Evolutionary conservation across 1,140 invertebrate species (phyloP), one percentile per base, ranked within the genome.

Genomic region (Drosophila varians): DNA sequence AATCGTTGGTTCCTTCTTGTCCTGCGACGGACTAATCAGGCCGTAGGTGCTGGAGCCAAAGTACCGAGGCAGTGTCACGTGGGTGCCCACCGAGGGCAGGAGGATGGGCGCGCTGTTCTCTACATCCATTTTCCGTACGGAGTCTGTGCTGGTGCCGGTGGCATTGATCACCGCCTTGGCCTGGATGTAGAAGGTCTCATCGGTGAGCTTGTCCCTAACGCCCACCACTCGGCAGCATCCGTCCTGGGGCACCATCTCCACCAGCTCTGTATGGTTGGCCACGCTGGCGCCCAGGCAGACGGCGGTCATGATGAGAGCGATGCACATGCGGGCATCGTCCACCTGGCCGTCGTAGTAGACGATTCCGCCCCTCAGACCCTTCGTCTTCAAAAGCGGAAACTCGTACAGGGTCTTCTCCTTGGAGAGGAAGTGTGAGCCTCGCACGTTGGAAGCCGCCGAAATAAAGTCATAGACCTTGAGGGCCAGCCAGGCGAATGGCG

Each of bases 311-410:
- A 60, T 57, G 19, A 86, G n/a, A 0, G 82, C 60, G 3, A 86
- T n/a, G 12, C 82, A 86, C 82, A 86, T 74, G 5, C 82, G 77
- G 4, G 74, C 77, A 19, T 86, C 82, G 21, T 86, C 82, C 28
- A 77, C 2, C 43, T 86, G 82, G 1, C 57, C 62, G 5, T 87
- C 82, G 38, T 87, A 86, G 74, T 87, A 86, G 23, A 82, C 82
- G 9, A 86, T 14, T 0, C 73, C 71, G 7, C 82, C 82, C 2
- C 66, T 26, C 11, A 86, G 53, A 0, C 64, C 73, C 0, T 86
- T 21, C 1, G 31, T 19, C 0, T 72, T 66, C 3, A 86, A 48
- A 3, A 87, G 28, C 3, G 82, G 82, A 9, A 87, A 82, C 55
- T 87, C 69, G 1, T 46, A 36, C 7, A 86, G 60, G 3, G 77